Percentiles rank a stretch among this genome's conserved stretches.
These are phyloP conservation scores for Chitala chitala DNA, from an alignment of 2,113 vertebrate genomes.

Conservation along the genomic window DNA sequence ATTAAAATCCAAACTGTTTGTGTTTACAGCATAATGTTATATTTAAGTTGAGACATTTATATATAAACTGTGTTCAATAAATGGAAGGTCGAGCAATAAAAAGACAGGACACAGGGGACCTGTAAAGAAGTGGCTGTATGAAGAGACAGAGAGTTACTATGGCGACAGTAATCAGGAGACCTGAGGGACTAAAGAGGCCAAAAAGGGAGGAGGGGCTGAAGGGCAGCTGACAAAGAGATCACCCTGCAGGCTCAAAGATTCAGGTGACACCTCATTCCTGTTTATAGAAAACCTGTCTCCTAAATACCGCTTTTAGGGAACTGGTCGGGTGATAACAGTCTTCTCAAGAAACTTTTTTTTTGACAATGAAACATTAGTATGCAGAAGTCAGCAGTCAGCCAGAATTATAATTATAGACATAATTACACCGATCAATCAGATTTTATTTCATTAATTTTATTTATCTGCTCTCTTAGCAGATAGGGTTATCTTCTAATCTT, in stretches of 20 bases:
- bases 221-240: conserved; percentile 68
- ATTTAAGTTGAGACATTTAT: conserved; percentile 40
- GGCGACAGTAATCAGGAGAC: conserved; percentile 68
- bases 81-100: conserved; percentile 57
- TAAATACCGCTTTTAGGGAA: conserved; percentile 41
- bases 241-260: conserved; percentile 60
- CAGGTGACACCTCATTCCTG: conserved; percentile 57
- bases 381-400: conserved; percentile 6
- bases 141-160: conserved; percentile 68
- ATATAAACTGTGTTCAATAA: conserved; percentile 44
- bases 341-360: conserved; percentile 17
- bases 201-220: conserved; percentile 58
- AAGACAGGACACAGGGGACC: conserved; percentile 44
- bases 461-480: conserved; percentile 18
- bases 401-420: conserved; percentile 15
- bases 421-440: conserved; percentile 22
- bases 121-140: conserved; percentile 34
- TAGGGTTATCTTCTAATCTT: conserved; percentile 6
- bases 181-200: conserved; percentile 58
- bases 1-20: background rate
- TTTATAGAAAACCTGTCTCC: conserved; percentile 40
- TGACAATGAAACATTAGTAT: conserved; percentile 10
- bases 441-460: conserved; percentile 15
- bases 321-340: conserved; percentile 43
- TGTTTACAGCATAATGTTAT: conserved; percentile 26